A percentile compares a stretch with the other conserved stretches of the same genome.
Evolutionary conservation across 2,797 vertebrate species (phyloP).

Genomic region (Melanotaenia boesemani): DNA sequence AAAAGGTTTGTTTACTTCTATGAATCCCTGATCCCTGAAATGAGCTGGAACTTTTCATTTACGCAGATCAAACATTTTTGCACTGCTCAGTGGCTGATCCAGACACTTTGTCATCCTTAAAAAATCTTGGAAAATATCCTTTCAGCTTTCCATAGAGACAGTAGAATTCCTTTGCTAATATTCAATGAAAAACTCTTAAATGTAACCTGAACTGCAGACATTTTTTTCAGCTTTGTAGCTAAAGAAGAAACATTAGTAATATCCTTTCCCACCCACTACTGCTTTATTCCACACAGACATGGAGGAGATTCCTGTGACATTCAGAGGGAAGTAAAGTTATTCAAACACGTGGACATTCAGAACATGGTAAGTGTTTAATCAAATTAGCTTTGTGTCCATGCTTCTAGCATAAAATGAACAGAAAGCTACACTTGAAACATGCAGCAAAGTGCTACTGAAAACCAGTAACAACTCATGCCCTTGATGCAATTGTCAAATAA

Average conservation of each 20-base stretch:
- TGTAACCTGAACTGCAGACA: background rate
- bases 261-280: too few relatives aligned
- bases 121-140: background rate
- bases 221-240: background rate
- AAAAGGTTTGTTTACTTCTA: background rate
- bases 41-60: background rate
- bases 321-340: background rate
- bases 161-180: too few relatives aligned
- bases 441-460: background rate
- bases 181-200: background rate
- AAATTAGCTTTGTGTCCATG: background rate
- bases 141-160: background rate
- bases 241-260: background rate
- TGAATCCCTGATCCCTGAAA: background rate
- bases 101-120: background rate
- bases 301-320: background rate
- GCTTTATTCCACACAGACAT: too few relatives aligned
- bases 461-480: background rate
- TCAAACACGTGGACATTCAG: background rate
- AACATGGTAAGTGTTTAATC: background rate
- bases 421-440: background rate
- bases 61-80: background rate
- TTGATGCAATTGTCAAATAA: conserved; percentile 38
- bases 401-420: too few relatives aligned
- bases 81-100: background rate